Evolutionary conservation across 1,140 invertebrate species (phyloP).

Genomic region (Metopolophium dirhodum): DNA sequence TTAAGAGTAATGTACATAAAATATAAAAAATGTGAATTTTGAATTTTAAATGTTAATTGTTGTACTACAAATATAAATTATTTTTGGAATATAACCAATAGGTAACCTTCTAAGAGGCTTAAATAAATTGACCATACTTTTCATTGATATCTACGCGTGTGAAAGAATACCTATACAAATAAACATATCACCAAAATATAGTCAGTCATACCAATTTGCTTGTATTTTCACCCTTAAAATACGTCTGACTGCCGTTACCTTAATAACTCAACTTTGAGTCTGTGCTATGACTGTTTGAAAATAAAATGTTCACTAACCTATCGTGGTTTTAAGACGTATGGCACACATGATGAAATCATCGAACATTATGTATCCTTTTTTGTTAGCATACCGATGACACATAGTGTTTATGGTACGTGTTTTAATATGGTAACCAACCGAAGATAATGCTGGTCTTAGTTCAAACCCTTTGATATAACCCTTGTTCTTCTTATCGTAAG

Average conservation of each 20-base stretch:
- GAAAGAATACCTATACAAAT: not conserved
- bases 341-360: conserved; percentile 96
- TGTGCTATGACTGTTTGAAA: not conserved
- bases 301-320: conserved; percentile 71
- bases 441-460: conserved; percentile 82
- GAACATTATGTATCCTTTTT: conserved; percentile 84
- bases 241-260: too few species aligned
- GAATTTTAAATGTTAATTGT: too few species aligned
- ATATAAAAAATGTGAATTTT: too few species aligned
- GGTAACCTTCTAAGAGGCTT: too few species aligned
- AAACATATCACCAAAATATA: not conserved
- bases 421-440: conserved; percentile 88
- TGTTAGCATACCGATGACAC: conserved; percentile 87
- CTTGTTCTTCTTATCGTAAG: conserved; percentile 83
- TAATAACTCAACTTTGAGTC: not conserved
- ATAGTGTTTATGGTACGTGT: conserved; percentile 87
- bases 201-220: not conserved
- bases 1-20: too few species aligned
- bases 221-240: not conserved
- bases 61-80: too few species aligned
- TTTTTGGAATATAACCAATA: too few species aligned
- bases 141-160: too few species aligned
- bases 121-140: too few species aligned
- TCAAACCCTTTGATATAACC: conserved; percentile 85
- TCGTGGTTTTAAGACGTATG: conserved; percentile 91